phyloP scores from a whole-genome alignment of 2,888 invertebrate genomes.

The Pheosia tremula region DNA sequence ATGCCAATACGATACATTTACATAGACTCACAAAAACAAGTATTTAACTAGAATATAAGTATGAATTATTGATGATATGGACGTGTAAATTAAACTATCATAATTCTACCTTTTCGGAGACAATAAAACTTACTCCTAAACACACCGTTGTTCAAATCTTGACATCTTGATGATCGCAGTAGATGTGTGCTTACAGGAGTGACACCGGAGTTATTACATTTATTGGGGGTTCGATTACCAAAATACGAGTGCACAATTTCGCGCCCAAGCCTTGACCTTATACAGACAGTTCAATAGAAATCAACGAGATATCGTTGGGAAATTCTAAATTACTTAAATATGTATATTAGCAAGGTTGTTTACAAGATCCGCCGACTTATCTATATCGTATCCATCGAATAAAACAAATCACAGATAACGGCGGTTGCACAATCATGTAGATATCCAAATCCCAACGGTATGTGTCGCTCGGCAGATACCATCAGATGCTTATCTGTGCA shows the following conservation, averaged over 20 bases:
- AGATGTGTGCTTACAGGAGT: too few relatives aligned
- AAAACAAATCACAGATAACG: slow-evolving; percentile 15
- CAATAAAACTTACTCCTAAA: too few relatives aligned
- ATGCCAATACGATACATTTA: too few relatives aligned
- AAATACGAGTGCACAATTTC: neutral
- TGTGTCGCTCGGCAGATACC: slow-evolving; percentile 12
- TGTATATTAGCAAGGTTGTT: neutral
- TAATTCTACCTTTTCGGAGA: too few relatives aligned
- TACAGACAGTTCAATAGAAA: neutral
- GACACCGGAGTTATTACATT: neutral
- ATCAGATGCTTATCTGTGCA: slow-evolving; percentile 14
- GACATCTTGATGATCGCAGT: too few relatives aligned
- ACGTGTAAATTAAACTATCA: too few relatives aligned
- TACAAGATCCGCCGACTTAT: slow-evolving; percentile 6
- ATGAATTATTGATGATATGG: too few relatives aligned
- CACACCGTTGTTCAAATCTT: too few relatives aligned
- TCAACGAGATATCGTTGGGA: neutral
- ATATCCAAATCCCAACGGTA: neutral
- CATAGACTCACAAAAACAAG: too few relatives aligned
- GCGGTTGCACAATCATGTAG: slow-evolving; percentile 6
- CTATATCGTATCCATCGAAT: slow-evolving; percentile 15
- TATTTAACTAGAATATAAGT: too few relatives aligned
- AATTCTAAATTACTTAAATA: neutral
- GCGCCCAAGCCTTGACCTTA: neutral
- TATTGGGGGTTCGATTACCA: neutral